phyloP scores from a whole-genome alignment of 2,888 invertebrate species.

The Petrolisthes manimaculis region DNA sequence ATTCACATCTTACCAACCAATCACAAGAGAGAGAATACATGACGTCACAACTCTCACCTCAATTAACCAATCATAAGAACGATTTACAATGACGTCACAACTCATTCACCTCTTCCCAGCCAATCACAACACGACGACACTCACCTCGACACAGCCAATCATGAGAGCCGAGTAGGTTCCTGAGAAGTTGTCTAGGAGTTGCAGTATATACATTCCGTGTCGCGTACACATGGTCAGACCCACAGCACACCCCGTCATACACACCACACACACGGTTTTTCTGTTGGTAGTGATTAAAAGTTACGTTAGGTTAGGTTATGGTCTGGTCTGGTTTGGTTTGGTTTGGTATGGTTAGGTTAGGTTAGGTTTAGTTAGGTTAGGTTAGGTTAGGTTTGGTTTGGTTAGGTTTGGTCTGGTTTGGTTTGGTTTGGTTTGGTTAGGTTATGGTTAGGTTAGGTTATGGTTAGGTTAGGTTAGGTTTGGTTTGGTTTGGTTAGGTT shows the following conservation, averaged over 20 bases:
- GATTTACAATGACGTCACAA: too few relatives aligned
- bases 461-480: too few relatives aligned
- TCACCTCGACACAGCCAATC: slow-evolving; percentile 68
- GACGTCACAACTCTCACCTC: too few relatives aligned
- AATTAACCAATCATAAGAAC: too few relatives aligned
- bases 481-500: too few relatives aligned
- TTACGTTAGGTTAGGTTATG: background rate
- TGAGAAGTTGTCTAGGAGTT: slow-evolving; percentile 66
- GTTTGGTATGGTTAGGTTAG: background rate
- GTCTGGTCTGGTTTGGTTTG: background rate
- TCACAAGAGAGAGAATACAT: too few relatives aligned
- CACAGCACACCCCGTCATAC: slow-evolving; percentile 77
- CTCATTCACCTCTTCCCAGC: too few relatives aligned
- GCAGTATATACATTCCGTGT: slow-evolving; percentile 80
- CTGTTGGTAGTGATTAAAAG: slow-evolving; percentile 27
- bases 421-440: too few relatives aligned
- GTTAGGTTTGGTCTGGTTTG: too few relatives aligned
- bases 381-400: background rate
- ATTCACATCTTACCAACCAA: too few relatives aligned
- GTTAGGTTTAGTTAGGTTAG: background rate
- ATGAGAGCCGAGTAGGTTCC: slow-evolving; percentile 66
- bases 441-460: too few relatives aligned
- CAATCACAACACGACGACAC: too few relatives aligned
- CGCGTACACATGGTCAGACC: slow-evolving; percentile 83
- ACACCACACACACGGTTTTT: slow-evolving; percentile 71